Conservation (phyloP, 1,140 invertebrate species). For the Lepidotrigona ventralis region DNA sequence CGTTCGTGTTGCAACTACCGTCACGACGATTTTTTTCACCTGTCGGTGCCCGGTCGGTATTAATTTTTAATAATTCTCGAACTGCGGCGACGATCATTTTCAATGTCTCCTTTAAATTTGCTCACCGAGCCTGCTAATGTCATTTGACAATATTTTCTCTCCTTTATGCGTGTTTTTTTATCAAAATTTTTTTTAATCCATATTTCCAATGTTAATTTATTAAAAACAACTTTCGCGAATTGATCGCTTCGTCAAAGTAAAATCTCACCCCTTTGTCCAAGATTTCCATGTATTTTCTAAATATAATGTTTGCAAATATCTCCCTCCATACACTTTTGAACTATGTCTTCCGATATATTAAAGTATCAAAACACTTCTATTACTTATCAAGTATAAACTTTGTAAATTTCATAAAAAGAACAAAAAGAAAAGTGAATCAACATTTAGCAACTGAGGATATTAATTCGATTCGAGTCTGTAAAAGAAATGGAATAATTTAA, state of each 20-base stretch:
- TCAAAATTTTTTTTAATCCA: no score
- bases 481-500: neutral
- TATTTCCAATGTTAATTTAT: neutral
- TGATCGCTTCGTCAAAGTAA: no score
- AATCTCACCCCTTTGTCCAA: no score
- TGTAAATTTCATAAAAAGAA: no score
- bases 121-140: no score
- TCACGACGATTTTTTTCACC: constrained; percentile 32
- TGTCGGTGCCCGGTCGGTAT: neutral
- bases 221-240: no score
- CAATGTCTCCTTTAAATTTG: neutral
- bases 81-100: constrained; percentile 21
- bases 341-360: neutral
- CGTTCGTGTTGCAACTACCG: constrained; percentile 48
- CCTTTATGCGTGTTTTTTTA: no score
- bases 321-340: neutral
- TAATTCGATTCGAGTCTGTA: neutral
- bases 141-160: neutral
- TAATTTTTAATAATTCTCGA: constrained; percentile 32
- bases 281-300: no score
- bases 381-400: neutral
- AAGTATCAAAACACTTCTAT: neutral
- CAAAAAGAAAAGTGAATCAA: no score
- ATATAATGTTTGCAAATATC: no score
- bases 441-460: neutral